Evolutionary conservation across 1,140 invertebrate species (phyloP).

Genomic region (Zaprionus camerounensis): DNA sequence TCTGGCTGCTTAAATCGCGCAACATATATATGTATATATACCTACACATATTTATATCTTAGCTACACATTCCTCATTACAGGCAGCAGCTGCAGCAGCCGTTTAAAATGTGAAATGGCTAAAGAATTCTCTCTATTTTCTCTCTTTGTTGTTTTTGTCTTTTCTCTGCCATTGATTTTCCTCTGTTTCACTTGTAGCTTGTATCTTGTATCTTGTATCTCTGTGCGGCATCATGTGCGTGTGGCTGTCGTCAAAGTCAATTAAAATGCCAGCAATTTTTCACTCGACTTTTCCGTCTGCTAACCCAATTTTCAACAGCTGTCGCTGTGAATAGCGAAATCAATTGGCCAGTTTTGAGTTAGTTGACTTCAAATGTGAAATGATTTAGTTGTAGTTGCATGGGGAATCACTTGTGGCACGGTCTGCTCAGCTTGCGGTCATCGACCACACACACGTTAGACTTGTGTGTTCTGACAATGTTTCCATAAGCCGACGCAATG

Average conservation of each 20-base stretch:
- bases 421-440: neutral
- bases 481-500: constrained; percentile 44
- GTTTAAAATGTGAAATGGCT: constrained; percentile 19
- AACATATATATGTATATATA: neutral
- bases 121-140: constrained; percentile 19
- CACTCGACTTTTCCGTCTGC: constrained; percentile 30
- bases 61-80: constrained; percentile 5
- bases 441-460: constrained; percentile 10
- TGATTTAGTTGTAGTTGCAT: too few species aligned
- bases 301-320: constrained; percentile 64
- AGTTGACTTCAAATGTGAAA: constrained; percentile 45
- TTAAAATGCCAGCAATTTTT: constrained; percentile 55
- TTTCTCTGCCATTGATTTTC: constrained; percentile 4
- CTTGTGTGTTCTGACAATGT: constrained; percentile 42
- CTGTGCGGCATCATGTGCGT: constrained; percentile 1
- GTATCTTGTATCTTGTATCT: neutral
- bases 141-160: constrained; percentile 18
- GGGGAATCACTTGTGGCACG: too few species aligned
- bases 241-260: constrained; percentile 50
- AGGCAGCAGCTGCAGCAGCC: constrained; percentile 17
- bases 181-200: constrained; percentile 9
- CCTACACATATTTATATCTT: neutral
- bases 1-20: neutral
- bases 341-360: constrained; percentile 47
- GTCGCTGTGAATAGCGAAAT: constrained; percentile 12